phyloP scores from a whole-genome alignment of 2,113 vertebrate genomes.

The Crotalus tigris region DNA sequence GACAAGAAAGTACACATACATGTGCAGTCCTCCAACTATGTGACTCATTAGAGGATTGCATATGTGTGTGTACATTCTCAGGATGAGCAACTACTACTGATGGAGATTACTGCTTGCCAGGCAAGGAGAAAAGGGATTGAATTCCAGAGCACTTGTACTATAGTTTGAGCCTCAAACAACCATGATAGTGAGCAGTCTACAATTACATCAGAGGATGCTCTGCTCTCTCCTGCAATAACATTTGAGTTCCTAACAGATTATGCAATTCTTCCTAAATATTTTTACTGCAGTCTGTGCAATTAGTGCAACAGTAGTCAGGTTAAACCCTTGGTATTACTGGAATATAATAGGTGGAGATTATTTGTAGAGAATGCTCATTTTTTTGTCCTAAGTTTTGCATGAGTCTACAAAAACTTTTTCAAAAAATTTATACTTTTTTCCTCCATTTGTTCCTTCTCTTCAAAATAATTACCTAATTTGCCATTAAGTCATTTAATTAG shows the following conservation, averaged over 20 bases:
- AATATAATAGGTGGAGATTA: background rate
- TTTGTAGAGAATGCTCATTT: background rate
- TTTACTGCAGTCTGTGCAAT: background rate
- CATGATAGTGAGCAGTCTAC: too few species aligned
- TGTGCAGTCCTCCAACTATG: background rate
- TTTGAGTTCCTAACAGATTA: background rate
- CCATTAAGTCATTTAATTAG: conserved; percentile 51
- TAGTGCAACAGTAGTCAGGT: background rate
- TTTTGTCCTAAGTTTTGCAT: conserved; percentile 22
- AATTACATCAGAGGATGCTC: background rate
- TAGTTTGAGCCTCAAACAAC: background rate
- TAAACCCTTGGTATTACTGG: background rate
- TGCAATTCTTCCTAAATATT: background rate
- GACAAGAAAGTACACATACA: background rate
- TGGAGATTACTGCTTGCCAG: background rate
- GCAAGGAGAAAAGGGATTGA: background rate
- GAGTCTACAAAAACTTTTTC: conserved; percentile 33
- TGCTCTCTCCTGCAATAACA: background rate
- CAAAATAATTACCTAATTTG: conserved; percentile 59
- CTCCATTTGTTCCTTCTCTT: conserved; percentile 48
- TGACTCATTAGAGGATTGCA: background rate
- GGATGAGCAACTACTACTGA: background rate
- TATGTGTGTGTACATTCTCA: background rate
- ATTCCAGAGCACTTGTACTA: background rate
- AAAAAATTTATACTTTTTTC: conserved; percentile 59